Base-by-base conservation (phyloP, 2,888 invertebrate species). In the Nasonovia ribisnigri region DNA sequence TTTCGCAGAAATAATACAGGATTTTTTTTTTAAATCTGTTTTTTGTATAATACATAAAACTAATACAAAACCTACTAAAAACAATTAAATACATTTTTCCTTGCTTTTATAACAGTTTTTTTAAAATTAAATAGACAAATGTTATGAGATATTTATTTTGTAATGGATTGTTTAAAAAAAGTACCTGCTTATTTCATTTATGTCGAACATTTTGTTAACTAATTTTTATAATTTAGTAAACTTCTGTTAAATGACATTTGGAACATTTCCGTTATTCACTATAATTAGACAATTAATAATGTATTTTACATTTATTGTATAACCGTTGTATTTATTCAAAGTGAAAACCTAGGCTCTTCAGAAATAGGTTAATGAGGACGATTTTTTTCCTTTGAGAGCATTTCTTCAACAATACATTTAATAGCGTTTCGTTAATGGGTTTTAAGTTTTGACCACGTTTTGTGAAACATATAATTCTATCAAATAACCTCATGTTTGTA, bases 251-350 rank as follows among this genome's bases (percentile, higher is more conserved):
- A n/a, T 67, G n/a, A 67, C n/a, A 67, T 36, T 67, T 6, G 1
- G 20, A 46, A 90, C 90, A 43, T 67, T 48, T 3, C 90, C 67
- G 67, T 90, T 67, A 90, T 16, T 67, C 20, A n/a, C n/a, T 90
- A n/a, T n/a, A 67, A 90, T 90, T 67, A 90, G 46, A 16, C 13
- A 90, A n/a, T 67, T 10, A 90, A 46, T 90, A 46, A 46, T 48
- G n/a, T 67, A 43, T 51, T 86, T 86, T 0, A 46, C 86, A 29
- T 46, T 86, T 11, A 46, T 13, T 86, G 13, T 46, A 26, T 26
- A 29, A 8, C 67, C 36, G 36, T 67, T 67, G n/a, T 67, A 67
- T 36, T 36, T 36, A 67, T 67, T 67, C n/a, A 26, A 86, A 84
- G 26, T 86, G 29, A 86, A 43, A 86, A 86, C 26, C 26, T 84